Base-by-base conservation (phyloP, 2,888 invertebrate genomes). In the Oligia fasciuncula region DNA sequence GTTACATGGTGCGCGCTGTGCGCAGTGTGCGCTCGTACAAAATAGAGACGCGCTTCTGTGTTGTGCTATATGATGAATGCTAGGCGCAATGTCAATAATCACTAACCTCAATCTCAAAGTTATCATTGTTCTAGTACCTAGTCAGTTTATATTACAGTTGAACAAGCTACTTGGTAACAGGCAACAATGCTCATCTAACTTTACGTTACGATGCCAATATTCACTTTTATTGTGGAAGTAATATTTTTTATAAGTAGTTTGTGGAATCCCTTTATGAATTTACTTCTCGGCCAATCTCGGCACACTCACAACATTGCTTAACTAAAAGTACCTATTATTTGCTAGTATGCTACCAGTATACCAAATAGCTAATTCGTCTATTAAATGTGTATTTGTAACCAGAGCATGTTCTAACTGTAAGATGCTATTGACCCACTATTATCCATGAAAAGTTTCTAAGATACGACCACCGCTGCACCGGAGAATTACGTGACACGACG, bases 21-120 rank as follows among this genome's bases (percentile, higher is more conserved):
- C 35, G 8, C 23, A 51, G 49, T 70, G 35, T 51, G 69, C 69
- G 35, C 54, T 70, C 54, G 9, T 23, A 23, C 35, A 69, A 51
- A 70, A 54, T 40, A 5, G 23, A 70, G 23, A n/a, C 9, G 57
- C 35, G 13, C 67, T 51, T 14, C 23, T 35, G 43, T 69, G 68
- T 46, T 19, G 69, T 69, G 79, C 69, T 69, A 57, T 69, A 29
- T 35, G 35, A 78, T 78, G 11, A 63, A 13, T 19, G 46, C n/a
- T 35, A 78, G 78, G 78, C 63, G 78, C 35, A 19, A 23, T 13
- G 65, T 29, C 8, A 60, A 40, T 6, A 40, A 35, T 35, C 19
- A 69, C 19, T 11, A 40, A 65, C 40, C 2, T n/a, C 17, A 46
- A 46, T 46, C 17, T 17, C 29, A 49, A 29, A 29, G 17, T 9